Evolutionary conservation across 2,113 vertebrate genomes (phyloP).

Genomic region (Mionectes macconnelli): DNA sequence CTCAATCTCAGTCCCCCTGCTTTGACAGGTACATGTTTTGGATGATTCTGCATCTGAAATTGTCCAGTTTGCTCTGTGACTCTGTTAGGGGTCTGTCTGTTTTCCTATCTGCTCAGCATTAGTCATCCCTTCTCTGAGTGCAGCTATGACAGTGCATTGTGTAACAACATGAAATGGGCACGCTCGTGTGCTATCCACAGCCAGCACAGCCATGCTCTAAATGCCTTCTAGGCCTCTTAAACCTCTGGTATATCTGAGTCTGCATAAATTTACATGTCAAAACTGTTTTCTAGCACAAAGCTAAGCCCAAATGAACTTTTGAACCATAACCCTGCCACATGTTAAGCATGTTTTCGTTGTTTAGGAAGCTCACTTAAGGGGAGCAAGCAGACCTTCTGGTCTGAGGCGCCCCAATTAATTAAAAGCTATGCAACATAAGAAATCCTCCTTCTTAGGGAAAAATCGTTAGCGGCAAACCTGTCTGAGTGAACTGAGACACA

Average conservation of each 20-base stretch:
- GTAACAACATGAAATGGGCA: not conserved
- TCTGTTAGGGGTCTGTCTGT: not conserved
- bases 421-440: not conserved
- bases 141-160: not conserved
- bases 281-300: not conserved
- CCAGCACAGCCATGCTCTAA: not conserved
- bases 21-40: not conserved
- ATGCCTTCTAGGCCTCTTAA: not conserved
- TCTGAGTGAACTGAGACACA: not conserved
- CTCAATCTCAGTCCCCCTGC: not conserved
- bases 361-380: not conserved
- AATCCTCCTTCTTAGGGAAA: not conserved
- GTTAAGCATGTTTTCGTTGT: not conserved
- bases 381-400: conserved; percentile 24
- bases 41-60: not conserved
- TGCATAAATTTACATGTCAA: not conserved
- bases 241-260: not conserved
- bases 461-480: not conserved
- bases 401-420: conserved; percentile 15
- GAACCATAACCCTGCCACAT: not conserved
- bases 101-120: not conserved
- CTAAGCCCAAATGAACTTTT: conserved; percentile 25
- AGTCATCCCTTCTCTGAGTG: not conserved
- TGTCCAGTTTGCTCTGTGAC: not conserved
- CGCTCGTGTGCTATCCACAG: not conserved